Evolutionary conservation across 2,888 invertebrate genomes (phyloP).

Genomic region (Thelaira solivaga): DNA sequence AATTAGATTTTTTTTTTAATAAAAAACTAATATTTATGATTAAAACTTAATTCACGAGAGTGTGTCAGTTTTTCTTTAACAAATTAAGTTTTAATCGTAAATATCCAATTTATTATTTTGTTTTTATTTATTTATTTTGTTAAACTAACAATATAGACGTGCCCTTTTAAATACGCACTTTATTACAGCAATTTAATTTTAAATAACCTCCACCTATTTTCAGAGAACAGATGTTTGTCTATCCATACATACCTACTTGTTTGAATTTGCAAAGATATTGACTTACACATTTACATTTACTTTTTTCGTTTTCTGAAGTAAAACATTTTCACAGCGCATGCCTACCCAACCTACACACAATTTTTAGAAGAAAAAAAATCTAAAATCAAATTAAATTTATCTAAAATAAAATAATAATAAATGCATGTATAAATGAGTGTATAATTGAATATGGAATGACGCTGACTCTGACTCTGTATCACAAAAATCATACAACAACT

Average conservation of each 20-base stretch:
- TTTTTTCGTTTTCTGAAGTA: slow-evolving; percentile 3
- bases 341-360: slow-evolving; percentile 51
- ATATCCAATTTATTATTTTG: too few species aligned
- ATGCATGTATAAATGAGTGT: too few species aligned
- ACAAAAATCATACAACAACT: too few species aligned
- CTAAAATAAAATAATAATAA: slow-evolving; percentile 15
- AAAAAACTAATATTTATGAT: too few species aligned
- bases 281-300: not conserved
- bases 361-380: not conserved
- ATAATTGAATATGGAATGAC: too few species aligned
- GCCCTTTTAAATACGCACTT: not conserved
- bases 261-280: not conserved
- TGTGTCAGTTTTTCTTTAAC: too few species aligned
- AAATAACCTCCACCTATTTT: not conserved
- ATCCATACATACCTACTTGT: not conserved
- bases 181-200: not conserved
- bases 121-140: too few species aligned
- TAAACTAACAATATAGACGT: not conserved
- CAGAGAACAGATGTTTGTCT: not conserved
- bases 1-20: too few species aligned
- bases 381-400: slow-evolving; percentile 24
- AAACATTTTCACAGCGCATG: slow-evolving; percentile 37
- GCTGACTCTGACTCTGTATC: not conserved
- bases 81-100: not conserved
- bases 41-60: too few species aligned